Evolutionary conservation across 2,888 invertebrate genomes (phyloP).

Genomic region (Oscheius onirici): DNA sequence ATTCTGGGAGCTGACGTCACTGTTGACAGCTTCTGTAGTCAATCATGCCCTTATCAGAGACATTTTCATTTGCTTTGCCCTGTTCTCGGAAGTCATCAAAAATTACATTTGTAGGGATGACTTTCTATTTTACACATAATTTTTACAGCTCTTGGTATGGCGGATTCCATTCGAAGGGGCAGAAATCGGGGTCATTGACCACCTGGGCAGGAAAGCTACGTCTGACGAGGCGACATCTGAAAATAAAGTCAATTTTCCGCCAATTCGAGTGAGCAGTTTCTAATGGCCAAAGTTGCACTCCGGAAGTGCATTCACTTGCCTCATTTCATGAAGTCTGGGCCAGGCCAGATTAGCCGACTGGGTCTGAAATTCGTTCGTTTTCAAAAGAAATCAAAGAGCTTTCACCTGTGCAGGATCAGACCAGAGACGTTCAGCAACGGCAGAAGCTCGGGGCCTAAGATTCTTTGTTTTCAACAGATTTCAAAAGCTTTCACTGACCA

Average conservation of each 20-base stretch:
- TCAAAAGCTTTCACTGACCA: constrained; percentile 76
- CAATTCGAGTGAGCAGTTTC: background rate
- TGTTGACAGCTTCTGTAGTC: constrained; percentile 21
- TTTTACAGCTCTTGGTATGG: constrained; percentile 22
- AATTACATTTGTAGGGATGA: background rate
- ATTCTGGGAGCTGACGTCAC: constrained; percentile 16
- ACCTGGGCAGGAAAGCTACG: constrained; percentile 75
- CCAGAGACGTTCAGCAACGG: constrained; percentile 88
- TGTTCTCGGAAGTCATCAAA: background rate
- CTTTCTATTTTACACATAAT: background rate
- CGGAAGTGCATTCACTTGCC: constrained; percentile 21
- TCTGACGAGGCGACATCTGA: constrained; percentile 79
- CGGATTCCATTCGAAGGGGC: constrained; percentile 41
- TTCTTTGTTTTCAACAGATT: background rate
- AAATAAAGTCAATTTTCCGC: background rate
- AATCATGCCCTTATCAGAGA: background rate
- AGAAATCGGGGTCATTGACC: constrained; percentile 43
- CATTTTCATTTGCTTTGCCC: background rate
- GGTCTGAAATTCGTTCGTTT: no score
- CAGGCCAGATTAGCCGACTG: constrained; percentile 74
- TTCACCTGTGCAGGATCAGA: constrained; percentile 75
- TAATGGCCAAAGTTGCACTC: background rate
- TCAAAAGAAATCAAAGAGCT: no score
- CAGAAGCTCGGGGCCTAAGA: constrained; percentile 81
- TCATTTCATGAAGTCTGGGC: constrained; percentile 79